Evolutionary conservation across 2,113 vertebrate genomes (phyloP).

Genomic region (Brachionichthys hirsutus): DNA sequence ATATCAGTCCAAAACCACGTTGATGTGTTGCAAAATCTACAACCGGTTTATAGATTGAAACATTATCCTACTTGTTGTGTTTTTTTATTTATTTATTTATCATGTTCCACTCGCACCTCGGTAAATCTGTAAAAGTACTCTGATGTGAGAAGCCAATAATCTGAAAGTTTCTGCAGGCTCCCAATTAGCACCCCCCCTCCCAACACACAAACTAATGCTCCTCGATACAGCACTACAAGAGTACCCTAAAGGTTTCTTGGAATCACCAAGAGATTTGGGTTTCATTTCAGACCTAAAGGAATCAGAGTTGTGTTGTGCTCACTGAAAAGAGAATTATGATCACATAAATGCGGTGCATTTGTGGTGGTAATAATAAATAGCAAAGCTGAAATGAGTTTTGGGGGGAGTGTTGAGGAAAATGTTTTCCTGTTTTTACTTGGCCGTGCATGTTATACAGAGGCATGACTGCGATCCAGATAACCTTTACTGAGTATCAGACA

Average conservation of each 20-base stretch:
- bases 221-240: constrained; percentile 34
- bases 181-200: constrained; percentile 45
- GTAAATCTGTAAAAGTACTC: constrained; percentile 39
- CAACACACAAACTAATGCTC: constrained; percentile 52
- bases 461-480: constrained; percentile 67
- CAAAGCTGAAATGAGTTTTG: constrained; percentile 65
- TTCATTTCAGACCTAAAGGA: constrained; percentile 55
- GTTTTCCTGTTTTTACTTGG: constrained; percentile 62
- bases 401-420: constrained; percentile 15
- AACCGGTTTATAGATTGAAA: constrained; percentile 30
- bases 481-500: constrained; percentile 68
- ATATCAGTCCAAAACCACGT: constrained; percentile 43
- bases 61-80: constrained; percentile 26
- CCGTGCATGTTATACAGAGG: constrained; percentile 67
- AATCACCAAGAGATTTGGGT: constrained; percentile 56
- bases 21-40: constrained; percentile 29
- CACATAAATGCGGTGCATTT: constrained; percentile 53
- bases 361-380: constrained; percentile 62
- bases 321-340: constrained; percentile 55
- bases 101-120: constrained; percentile 11
- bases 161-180: constrained; percentile 47
- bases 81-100: constrained; percentile 30
- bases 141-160: constrained; percentile 47
- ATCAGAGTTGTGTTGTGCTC: constrained; percentile 44
- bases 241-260: constrained; percentile 53